Conservation (phyloP, 2,797 vertebrate genomes). For the Amblyopsis hoosieri region DNA sequence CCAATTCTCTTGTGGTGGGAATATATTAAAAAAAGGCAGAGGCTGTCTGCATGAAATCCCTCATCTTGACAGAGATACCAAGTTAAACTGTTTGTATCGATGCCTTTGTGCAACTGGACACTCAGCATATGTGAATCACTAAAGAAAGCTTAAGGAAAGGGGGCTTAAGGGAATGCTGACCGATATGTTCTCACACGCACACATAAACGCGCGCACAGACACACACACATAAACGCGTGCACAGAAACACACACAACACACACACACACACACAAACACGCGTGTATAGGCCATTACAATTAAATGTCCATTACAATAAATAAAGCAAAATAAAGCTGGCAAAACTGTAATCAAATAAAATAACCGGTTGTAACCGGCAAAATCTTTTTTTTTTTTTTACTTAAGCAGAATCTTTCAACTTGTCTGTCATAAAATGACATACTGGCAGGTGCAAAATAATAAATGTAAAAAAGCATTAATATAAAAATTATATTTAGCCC, state of each 20-base stretch:
- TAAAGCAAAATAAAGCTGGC: too few species aligned
- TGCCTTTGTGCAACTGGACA: constrained; percentile 15
- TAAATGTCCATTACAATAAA: too few species aligned
- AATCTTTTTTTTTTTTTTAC: too few species aligned
- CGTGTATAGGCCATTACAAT: too few species aligned
- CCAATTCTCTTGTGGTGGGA: constrained; percentile 17
- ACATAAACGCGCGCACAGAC: neutral
- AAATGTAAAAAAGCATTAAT: too few species aligned
- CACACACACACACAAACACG: too few species aligned
- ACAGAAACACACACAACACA: neutral
- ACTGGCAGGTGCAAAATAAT: too few species aligned
- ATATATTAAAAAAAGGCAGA: constrained; percentile 15
- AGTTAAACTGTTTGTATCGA: constrained; percentile 45
- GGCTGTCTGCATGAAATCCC: constrained; percentile 16
- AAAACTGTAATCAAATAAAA: too few species aligned
- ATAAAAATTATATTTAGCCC: too few species aligned
- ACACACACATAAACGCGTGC: neutral
- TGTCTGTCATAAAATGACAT: too few species aligned
- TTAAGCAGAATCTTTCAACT: too few species aligned
- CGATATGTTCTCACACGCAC: constrained; percentile 18
- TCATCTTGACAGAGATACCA: constrained; percentile 17
- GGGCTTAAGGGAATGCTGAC: constrained; percentile 29
- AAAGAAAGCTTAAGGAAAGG: constrained; percentile 23
- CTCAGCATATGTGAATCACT: constrained; percentile 29
- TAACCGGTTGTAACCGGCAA: too few species aligned